Evolutionary conservation across 2,113 vertebrate species (phyloP).

Genomic region (Hoplias malabaricus): DNA sequence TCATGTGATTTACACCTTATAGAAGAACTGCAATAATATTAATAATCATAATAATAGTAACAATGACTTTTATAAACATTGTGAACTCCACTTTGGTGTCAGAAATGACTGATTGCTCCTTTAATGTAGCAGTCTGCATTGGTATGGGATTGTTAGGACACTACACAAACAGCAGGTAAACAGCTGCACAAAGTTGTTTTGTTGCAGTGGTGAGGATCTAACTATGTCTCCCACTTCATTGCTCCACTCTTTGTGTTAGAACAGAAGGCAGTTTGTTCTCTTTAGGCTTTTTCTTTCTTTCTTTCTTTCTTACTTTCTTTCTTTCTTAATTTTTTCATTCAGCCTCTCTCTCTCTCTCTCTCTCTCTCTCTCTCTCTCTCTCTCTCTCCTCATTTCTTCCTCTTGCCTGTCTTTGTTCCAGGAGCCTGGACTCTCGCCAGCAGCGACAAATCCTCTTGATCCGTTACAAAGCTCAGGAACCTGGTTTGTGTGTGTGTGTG

Average conservation of each 20-base stretch:
- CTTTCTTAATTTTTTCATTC: slow-evolving; percentile 21
- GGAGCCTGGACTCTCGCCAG: slow-evolving; percentile 62
- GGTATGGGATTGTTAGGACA: background rate
- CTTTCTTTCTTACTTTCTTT: too few species aligned
- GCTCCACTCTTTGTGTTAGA: background rate
- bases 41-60: too few species aligned
- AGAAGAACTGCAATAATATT: too few species aligned
- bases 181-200: background rate
- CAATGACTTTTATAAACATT: too few species aligned
- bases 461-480: slow-evolving; percentile 59
- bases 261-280: background rate
- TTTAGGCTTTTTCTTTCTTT: slow-evolving; percentile 31
- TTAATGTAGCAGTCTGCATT: background rate
- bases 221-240: background rate
- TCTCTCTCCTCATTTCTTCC: slow-evolving; percentile 21
- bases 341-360: slow-evolving; percentile 21
- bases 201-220: background rate
- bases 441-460: slow-evolving; percentile 68
- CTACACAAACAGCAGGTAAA: background rate
- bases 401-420: slow-evolving; percentile 55
- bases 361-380: slow-evolving; percentile 4
- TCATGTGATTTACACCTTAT: too few species aligned
- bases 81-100: too few species aligned
- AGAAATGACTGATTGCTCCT: too few species aligned
- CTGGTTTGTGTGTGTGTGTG: slow-evolving; percentile 28